phyloP scores from a whole-genome alignment of 2,797 vertebrate species.

The Dendrocincla tyrannina region DNA sequence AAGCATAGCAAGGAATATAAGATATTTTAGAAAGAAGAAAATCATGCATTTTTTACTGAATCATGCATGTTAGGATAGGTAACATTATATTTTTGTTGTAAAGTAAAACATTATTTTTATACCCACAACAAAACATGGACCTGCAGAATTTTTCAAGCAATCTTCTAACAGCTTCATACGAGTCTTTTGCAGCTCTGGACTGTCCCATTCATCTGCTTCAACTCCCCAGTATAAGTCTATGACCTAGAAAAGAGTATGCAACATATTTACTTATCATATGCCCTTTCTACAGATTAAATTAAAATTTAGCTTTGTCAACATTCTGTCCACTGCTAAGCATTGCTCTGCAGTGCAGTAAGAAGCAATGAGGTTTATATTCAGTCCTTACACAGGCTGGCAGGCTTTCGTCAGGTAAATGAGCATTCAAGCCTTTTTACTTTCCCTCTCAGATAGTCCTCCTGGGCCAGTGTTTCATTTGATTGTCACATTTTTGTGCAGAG shows the following conservation, averaged over 20 bases:
- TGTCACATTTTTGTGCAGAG: not conserved
- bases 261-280: not conserved
- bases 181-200: slow-evolving; percentile 90
- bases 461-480: not conserved
- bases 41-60: not conserved
- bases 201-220: slow-evolving; percentile 93
- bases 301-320: not conserved
- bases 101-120: slow-evolving; percentile 79
- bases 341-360: not conserved
- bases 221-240: slow-evolving; percentile 98
- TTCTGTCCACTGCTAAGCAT: not conserved
- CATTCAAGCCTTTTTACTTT: not conserved
- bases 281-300: not conserved
- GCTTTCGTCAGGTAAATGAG: not conserved
- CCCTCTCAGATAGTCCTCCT: not conserved
- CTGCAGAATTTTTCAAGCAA: slow-evolving; percentile 95
- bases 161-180: slow-evolving; percentile 96
- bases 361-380: not conserved
- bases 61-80: not conserved
- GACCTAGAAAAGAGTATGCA: slow-evolving; percentile 78
- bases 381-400: not conserved
- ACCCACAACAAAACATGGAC: slow-evolving; percentile 99
- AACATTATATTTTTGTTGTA: not conserved
- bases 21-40: not conserved
- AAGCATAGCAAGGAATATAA: not conserved